Conservation (phyloP, 2,888 invertebrate genomes). For the Therioaphis trifolii region DNA sequence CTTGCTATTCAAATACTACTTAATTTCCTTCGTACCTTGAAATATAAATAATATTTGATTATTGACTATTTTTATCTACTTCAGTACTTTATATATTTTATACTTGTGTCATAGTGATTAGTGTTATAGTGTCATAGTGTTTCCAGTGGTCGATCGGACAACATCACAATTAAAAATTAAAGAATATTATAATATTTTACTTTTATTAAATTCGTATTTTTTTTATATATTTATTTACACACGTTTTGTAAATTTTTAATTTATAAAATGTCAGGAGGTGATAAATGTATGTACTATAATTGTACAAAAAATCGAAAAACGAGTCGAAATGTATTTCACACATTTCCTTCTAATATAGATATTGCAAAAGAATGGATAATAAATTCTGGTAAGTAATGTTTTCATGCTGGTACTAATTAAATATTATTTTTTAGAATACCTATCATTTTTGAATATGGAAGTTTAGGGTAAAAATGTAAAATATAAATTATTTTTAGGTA, state of each 20-base stretch:
- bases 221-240: not conserved
- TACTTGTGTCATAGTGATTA: slow-evolving; percentile 1
- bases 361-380: slow-evolving; percentile 4
- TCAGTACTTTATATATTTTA: not conserved
- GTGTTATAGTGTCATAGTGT: not conserved
- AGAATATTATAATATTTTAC: not conserved
- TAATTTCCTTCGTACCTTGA: too few relatives aligned
- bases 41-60: slow-evolving; percentile 4
- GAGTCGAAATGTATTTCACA: not conserved
- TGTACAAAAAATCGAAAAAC: not conserved
- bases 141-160: not conserved
- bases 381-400: slow-evolving; percentile 1
- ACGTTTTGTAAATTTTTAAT: not conserved
- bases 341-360: not conserved
- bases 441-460: not conserved
- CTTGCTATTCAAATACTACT: too few relatives aligned
- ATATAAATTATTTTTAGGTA: not conserved
- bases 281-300: slow-evolving; percentile 5
- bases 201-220: not conserved
- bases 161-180: not conserved
- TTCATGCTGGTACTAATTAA: not conserved
- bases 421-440: not conserved
- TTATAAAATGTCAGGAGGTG: slow-evolving; percentile 8
- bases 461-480: not conserved
- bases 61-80: not conserved